Evolutionary conservation across 2,113 vertebrate species (phyloP).

Genomic region (Baryphthengus martii): DNA sequence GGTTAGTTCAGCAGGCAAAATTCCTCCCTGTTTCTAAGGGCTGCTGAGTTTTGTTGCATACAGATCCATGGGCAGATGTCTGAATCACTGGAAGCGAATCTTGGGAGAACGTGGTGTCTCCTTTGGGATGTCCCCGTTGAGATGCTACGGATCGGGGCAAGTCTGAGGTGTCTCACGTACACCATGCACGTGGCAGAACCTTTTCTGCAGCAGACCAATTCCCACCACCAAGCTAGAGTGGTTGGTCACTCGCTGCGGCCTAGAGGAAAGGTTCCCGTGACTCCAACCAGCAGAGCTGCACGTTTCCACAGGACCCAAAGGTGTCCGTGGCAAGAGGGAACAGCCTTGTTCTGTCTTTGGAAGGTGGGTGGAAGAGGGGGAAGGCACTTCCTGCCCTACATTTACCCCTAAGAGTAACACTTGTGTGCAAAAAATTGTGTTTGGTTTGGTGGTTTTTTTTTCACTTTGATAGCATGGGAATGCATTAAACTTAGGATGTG

Average conservation of each 20-base stretch:
- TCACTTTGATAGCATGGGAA: not conserved
- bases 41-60: not conserved
- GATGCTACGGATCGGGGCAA: accelerated
- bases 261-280: not conserved
- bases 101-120: not conserved
- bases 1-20: not conserved
- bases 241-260: accelerated
- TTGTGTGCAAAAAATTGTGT: not conserved
- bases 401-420: not conserved
- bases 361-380: not conserved
- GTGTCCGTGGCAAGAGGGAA: not conserved
- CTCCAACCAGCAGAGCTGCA: not conserved
- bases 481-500: not conserved
- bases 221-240: accelerated
- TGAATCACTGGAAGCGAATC: not conserved
- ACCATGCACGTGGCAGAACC: accelerated
- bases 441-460: no score
- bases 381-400: not conserved
- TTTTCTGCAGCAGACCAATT: not conserved
- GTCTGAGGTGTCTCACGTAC: accelerated
- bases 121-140: not conserved
- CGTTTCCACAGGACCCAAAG: not conserved
- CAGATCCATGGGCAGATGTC: accelerated
- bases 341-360: not conserved
- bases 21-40: not conserved